Base-by-base conservation (phyloP, 2,113 vertebrate genomes). In the Pedionomus torquatus region DNA sequence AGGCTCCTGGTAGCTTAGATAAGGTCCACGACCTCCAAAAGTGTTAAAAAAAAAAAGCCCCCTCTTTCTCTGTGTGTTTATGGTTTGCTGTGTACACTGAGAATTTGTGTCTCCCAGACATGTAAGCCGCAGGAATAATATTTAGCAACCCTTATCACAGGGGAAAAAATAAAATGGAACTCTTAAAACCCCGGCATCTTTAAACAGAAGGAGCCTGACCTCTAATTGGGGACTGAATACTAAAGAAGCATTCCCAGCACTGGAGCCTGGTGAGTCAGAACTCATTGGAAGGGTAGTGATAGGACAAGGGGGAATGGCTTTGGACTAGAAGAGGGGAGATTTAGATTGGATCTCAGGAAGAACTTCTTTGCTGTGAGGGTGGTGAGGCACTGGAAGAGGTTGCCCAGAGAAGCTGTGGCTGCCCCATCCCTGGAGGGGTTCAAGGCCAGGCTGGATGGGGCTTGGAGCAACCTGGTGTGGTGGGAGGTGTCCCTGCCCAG, bases 201-300 rank as follows among this genome's bases (percentile, higher is more conserved):
- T 49, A 37, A 43, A 28, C 4, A 10, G 71, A 33, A 58, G 37
- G 58, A 30, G 20, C 39, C 46, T 35, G 65, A 66, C 51, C 60
- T 66, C 65, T 46, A 51, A 24, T 7, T 31, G 43, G 30, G 30
- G 15, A 17, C 30, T 24, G 17, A 46, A 63, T 14, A 8, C 14
- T n/a, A 41, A 78, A 13, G 13, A 24, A 61, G 18, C 5, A 0
- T 21, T 20, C 28, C 51, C 31, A 12, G 21, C 0, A 0, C 35
- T 13, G 17, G 57, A 18, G 31, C 13, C 81, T 35, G 31, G 18
- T 39, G 10, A 60, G 46, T 20, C 55, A 30, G n/a, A n/a, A n/a
- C n/a, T n/a, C n/a, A n/a, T n/a, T n/a, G n/a, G n/a, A n/a, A n/a
- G n/a, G n/a, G n/a, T n/a, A n/a, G n/a, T n/a, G n/a, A n/a, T n/a